Base-by-base conservation (phyloP, 2,113 vertebrate species). In the Oryctolagus cuniculus region DNA sequence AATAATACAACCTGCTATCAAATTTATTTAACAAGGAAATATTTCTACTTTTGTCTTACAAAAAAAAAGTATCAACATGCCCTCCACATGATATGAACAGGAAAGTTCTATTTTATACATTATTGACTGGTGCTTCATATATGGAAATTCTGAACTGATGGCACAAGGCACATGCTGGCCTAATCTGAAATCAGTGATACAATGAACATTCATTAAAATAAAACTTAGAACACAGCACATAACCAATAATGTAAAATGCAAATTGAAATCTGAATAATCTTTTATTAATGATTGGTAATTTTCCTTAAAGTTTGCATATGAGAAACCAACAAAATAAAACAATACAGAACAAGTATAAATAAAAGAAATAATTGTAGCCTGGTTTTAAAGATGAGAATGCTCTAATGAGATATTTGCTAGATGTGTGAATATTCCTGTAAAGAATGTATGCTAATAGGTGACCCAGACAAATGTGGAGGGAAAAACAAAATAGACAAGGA, bases 281-380 rank as follows among this genome's bases (percentile, higher is more conserved):
- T 21, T 91, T 96, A 93, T 95, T 94, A 90, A 63, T 29, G 31
- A 80, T 55, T 44, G 90, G 90, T 66, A 89, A 95, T 97, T 97
- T 97, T 93, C 85, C 95, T 94, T 94, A 77, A 51, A 90, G 88
- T 92, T 96, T 75, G 94, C 75, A 77, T 53, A 79, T 29, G 55
- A 27, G 80, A 94, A 87, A 12, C 31, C 31, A 88, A 58, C 27
- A 51, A 49, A 49, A 53, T 63, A 38, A 83, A 87, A 31, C 3
- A 55, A 81, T 55, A 58, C 51, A 80, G 84, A 85, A n/a, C 10
- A 78, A 15, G 24, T 22, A 10, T 27, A 2, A 64, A 38, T 24
- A 64, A 25, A 9, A 88, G 90, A 49, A 75, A 73, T 63, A 0
- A 93, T 7, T 16, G 0, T 19, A 73, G 91, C n/a, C 81, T 92